phyloP scores from a whole-genome alignment of 2,888 invertebrate genomes.

The Drosophila pegasa region DNA sequence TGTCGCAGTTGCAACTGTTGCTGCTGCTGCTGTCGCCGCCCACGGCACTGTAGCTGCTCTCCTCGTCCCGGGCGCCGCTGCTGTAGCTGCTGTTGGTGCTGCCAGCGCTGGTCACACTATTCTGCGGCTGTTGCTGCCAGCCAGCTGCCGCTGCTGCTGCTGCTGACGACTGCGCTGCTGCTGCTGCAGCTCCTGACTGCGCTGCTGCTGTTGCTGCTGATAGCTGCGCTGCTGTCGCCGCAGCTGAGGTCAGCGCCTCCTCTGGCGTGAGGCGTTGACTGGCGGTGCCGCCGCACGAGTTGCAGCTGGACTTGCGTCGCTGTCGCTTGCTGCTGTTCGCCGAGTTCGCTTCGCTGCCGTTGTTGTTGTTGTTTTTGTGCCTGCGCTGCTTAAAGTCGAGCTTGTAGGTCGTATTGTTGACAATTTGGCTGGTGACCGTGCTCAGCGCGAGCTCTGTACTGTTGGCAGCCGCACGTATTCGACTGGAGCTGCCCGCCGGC shows the following conservation, averaged over 20 bases:
- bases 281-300: slow-evolving; percentile 51
- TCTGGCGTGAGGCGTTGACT: slow-evolving; percentile 67
- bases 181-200: slow-evolving; percentile 12
- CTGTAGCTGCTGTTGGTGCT: slow-evolving; percentile 71
- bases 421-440: slow-evolving; percentile 71
- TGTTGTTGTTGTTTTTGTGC: slow-evolving; percentile 66
- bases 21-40: slow-evolving; percentile 79
- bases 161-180: slow-evolving; percentile 44
- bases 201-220: slow-evolving; percentile 28
- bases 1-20: slow-evolving; percentile 82
- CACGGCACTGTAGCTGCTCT: slow-evolving; percentile 66
- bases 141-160: slow-evolving; percentile 22
- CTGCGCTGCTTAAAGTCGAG: slow-evolving; percentile 75
- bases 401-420: slow-evolving; percentile 69
- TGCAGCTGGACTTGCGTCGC: slow-evolving; percentile 69
- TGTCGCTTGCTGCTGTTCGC: slow-evolving; percentile 54
- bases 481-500: slow-evolving; percentile 35
- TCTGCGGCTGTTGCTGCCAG: slow-evolving; percentile 72
- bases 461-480: slow-evolving; percentile 55
- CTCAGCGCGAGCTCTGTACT: slow-evolving; percentile 72
- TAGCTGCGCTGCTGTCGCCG: slow-evolving; percentile 35
- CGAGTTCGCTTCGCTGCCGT: slow-evolving; percentile 37
- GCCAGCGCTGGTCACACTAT: slow-evolving; percentile 71
- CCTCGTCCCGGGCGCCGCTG: slow-evolving; percentile 67
- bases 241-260: slow-evolving; percentile 44